Conservation (phyloP, 1,140 invertebrate species). For the silkworm (Bombyx mori) region DNA sequence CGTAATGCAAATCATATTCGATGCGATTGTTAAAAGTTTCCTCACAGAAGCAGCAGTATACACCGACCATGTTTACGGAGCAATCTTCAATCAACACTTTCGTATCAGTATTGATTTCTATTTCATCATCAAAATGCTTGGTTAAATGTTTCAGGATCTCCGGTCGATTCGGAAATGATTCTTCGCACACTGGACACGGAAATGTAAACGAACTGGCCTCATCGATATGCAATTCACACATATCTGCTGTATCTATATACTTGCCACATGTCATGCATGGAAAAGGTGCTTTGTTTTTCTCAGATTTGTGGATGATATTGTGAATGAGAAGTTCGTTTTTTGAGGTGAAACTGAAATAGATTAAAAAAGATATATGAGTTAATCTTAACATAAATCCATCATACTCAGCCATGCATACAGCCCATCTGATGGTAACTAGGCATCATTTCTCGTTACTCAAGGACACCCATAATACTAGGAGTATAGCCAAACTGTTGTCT, state of each 20-base stretch:
- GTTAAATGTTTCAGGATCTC: conserved; percentile 39
- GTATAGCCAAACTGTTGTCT: too few species aligned
- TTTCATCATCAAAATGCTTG: conserved; percentile 42
- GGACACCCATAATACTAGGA: too few species aligned
- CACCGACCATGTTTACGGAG: conserved; percentile 41
- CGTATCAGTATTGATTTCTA: conserved; percentile 13
- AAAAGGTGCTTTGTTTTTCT: conserved; percentile 36
- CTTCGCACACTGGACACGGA: conserved; percentile 49
- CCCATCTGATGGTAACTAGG: too few species aligned
- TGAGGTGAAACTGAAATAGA: conserved; percentile 35
- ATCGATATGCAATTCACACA: conserved; percentile 40
- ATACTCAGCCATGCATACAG: too few species aligned
- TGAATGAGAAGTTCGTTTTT: conserved; percentile 47
- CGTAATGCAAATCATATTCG: conserved; percentile 50
- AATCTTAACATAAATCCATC: too few species aligned
- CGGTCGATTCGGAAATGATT: conserved; percentile 29
- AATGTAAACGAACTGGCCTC: conserved; percentile 33
- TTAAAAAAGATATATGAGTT: background rate
- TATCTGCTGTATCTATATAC: conserved; percentile 15
- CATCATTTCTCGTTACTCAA: too few species aligned
- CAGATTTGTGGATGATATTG: conserved; percentile 37
- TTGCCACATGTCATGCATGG: conserved; percentile 34
- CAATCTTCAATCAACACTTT: conserved; percentile 27
- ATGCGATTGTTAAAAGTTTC: conserved; percentile 32
- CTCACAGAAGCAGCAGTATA: conserved; percentile 43